A percentile compares a stretch with the other conserved stretches of the same genome.
These are phyloP conservation scores for Leptosomus discolor DNA, from an alignment of 2,113 vertebrate species.

Conservation along the genomic window DNA sequence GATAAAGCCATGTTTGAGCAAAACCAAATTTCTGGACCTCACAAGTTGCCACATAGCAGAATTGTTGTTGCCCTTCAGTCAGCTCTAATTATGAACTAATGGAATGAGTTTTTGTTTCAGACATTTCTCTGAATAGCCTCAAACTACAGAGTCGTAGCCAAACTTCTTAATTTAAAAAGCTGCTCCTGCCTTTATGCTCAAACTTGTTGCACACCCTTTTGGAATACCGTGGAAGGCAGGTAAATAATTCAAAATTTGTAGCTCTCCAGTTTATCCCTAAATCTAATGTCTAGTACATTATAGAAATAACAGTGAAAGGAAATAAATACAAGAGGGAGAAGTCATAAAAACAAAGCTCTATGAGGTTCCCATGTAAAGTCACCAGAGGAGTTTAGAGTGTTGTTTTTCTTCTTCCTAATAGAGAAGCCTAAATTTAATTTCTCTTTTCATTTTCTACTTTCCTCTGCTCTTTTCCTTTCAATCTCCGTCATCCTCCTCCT, in stretches of 20 bases:
- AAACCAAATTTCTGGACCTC: slow-evolving; percentile 34
- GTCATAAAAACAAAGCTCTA: neutral
- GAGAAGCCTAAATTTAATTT: slow-evolving; percentile 7
- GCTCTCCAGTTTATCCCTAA: neutral
- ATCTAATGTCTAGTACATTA: neutral
- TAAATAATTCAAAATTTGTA: neutral
- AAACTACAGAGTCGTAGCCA: neutral
- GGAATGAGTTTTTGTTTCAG: neutral
- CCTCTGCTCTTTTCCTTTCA: neutral
- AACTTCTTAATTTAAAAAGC: neutral
- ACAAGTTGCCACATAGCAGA: slow-evolving; percentile 38
- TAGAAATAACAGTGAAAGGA: neutral
- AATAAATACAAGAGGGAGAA: slow-evolving; percentile 2
- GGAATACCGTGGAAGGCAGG: neutral
- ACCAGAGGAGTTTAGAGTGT: neutral
- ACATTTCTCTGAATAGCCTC: neutral
- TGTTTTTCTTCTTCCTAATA: slow-evolving; percentile 3
- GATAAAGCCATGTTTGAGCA: neutral
- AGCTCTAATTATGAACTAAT: slow-evolving; percentile 7
- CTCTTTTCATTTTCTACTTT: slow-evolving; percentile 38
- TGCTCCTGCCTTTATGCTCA: neutral
- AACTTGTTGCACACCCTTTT: neutral
- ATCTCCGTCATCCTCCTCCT: neutral
- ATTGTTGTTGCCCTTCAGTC: slow-evolving; percentile 2
- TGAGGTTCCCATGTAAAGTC: slow-evolving; percentile 34